Evolutionary conservation across 2,797 vertebrate genomes (phyloP).

Genomic region (Melanotaenia trifasciata): DNA sequence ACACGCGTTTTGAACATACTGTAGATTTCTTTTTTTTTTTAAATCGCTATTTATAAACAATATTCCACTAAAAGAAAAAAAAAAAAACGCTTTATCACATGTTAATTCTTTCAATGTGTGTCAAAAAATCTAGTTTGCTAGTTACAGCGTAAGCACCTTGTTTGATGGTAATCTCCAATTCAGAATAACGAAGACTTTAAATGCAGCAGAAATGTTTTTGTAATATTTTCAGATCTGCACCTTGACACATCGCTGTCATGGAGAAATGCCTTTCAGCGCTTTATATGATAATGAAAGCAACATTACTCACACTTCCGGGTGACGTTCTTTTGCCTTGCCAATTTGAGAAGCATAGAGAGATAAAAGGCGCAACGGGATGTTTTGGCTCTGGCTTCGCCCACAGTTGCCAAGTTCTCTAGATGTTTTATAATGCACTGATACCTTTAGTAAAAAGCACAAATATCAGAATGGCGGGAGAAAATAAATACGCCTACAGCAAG

Average conservation of each 20-base stretch:
- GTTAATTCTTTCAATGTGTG: too few relatives aligned
- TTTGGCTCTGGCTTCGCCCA: conserved; percentile 78
- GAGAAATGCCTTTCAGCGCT: too few relatives aligned
- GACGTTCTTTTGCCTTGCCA: conserved; percentile 80
- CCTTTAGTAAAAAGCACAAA: conserved; percentile 56
- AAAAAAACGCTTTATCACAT: not conserved
- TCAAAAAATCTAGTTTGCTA: too few relatives aligned
- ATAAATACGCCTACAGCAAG: not conserved
- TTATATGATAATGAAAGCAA: not conserved
- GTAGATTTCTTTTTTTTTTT: too few relatives aligned
- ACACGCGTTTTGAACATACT: not conserved
- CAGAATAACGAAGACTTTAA: too few relatives aligned
- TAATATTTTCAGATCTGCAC: too few relatives aligned
- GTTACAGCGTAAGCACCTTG: too few relatives aligned
- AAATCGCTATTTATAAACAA: too few relatives aligned
- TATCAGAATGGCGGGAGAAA: not conserved
- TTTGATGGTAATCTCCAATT: too few relatives aligned
- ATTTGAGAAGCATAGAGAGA: conserved; percentile 87
- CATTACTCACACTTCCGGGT: conserved; percentile 87
- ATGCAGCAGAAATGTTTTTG: too few relatives aligned
- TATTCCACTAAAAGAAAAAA: too few relatives aligned
- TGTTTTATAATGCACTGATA: conserved; percentile 83
- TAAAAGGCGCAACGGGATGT: conserved; percentile 88
- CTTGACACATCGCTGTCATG: too few relatives aligned
- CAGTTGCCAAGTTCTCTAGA: conserved; percentile 82